Evolutionary conservation across 2,888 invertebrate genomes (phyloP), one percentile per base, ranked within the genome.

Genomic region (Bugulina stolonifera): DNA sequence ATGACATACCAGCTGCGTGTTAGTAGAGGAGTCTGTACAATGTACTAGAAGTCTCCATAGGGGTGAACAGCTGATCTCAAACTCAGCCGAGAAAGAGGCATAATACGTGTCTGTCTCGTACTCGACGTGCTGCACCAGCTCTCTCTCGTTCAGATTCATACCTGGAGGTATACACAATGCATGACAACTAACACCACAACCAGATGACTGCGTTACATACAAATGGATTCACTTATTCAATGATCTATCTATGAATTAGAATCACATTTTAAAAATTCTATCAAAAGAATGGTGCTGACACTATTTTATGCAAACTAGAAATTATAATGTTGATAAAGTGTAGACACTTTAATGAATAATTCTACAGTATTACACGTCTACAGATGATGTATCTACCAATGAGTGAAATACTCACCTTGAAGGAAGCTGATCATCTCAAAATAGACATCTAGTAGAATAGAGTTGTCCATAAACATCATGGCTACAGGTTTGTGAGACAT

Each of bases 81-180:
- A 86, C 87, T 98, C 97, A 77, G 96, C 96, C 74, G 94, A 94
- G 87, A 97, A 98, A 35, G 97, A 95, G 69, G 96, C 94, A 86
- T 96, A 97, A 86, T 97, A 98, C 23, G 94, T 93, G 76, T 93
- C 94, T 58, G 95, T 94, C 85, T 98, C 97, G 87, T 93, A 95
- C 87, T 97, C 96, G 23, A 97, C 91, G 86, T 97, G 97, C 72
- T 92, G 91, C 78, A 89, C 90, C 76, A 93, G 87, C 85, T 96
- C 94, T 75, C 95, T 89, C 77, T 92, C 89, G 87, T 97, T 97
- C 71, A 95, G 91, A 86, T 97, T 97, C 96, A 98, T 97, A 75
- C 95, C 93, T 92, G 76, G 10, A 75, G n/a, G n/a, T n/a, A n/a
- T n/a, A n/a, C n/a, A n/a, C n/a, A n/a, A n/a, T n/a, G n/a, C n/a